Percentiles rank a stretch among this genome's conserved stretches.
Conservation (phyloP, 2,113 vertebrate species). For the Sylvia atricapilla region DNA sequence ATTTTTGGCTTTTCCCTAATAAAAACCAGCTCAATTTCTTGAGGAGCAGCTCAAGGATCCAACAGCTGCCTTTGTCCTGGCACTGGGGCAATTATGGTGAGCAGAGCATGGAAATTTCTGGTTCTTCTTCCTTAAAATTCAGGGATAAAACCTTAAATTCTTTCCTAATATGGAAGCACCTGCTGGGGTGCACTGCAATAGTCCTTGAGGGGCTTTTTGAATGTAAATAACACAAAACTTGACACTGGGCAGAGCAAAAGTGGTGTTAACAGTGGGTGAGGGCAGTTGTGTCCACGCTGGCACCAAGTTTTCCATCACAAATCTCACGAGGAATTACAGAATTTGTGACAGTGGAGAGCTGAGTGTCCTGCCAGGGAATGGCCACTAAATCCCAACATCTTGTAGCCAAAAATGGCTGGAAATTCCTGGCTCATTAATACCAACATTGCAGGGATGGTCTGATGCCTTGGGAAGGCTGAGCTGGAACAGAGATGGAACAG, state of each 20-base stretch:
- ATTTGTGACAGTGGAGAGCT: accelerated
- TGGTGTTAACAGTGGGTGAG: neutral
- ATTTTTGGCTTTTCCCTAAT: no score
- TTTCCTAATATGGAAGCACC: no score
- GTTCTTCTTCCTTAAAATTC: no score
- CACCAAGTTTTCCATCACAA: neutral
- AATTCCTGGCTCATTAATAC: no score
- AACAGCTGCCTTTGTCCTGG: no score
- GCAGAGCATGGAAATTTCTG: no score
- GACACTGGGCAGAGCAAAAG: neutral
- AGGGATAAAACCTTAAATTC: no score
- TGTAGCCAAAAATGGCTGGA: neutral
- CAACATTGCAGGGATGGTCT: neutral
- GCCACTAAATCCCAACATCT: neutral
- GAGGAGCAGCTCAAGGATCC: no score
- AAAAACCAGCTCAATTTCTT: no score
- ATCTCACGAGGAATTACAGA: accelerated
- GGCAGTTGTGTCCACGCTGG: neutral
- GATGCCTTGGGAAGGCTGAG: neutral
- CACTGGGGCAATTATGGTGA: no score
- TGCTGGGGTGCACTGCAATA: no score
- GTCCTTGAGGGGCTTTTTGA: neutral
- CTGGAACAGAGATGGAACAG: no score
- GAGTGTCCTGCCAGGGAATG: neutral
- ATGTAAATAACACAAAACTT: neutral